A percentile compares a stretch with the other conserved stretches of the same genome.
These are phyloP conservation scores for Ichneumoninae sp. DNA, from an alignment of 2,888 invertebrate genomes.

Conservation along the genomic window DNA sequence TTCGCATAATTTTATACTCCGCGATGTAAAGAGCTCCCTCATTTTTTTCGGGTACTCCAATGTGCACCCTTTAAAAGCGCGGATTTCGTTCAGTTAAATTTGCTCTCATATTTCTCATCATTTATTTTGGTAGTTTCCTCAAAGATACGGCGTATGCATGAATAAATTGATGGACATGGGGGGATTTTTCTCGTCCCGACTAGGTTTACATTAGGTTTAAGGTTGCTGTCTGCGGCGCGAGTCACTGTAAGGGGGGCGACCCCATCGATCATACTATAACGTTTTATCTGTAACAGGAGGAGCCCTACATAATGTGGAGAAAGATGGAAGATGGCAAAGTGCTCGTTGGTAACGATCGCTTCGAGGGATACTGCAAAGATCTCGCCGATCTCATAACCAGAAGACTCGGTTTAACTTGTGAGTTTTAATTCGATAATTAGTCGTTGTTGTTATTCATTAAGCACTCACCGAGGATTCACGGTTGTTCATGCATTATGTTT, in stretches of 20 bases:
- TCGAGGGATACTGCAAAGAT: conserved; percentile 97
- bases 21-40: not conserved
- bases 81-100: not conserved
- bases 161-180: conserved; percentile 55
- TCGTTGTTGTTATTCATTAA: not conserved
- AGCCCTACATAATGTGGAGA: conserved; percentile 94
- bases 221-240: conserved; percentile 12
- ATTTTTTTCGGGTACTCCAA: not conserved
- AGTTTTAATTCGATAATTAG: conserved; percentile 81
- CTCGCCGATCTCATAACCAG: conserved; percentile 93
- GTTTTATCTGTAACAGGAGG: conserved; percentile 87
- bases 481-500: conserved; percentile 8
- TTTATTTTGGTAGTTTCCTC: not conserved
- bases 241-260: conserved; percentile 8
- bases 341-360: conserved; percentile 90
- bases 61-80: not conserved
- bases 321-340: conserved; percentile 88
- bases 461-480: not conserved
- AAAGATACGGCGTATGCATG: not conserved
- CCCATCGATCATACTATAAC: conserved; percentile 58
- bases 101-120: not conserved
- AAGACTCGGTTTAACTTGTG: conserved; percentile 93
- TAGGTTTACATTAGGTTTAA: conserved; percentile 47
- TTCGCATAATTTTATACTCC: not conserved
- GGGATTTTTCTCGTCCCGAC: conserved; percentile 36